These are phyloP conservation scores for Alviniconcha marisindica DNA, from an alignment of 1,140 invertebrate genomes.

Conservation along the genomic window DNA sequence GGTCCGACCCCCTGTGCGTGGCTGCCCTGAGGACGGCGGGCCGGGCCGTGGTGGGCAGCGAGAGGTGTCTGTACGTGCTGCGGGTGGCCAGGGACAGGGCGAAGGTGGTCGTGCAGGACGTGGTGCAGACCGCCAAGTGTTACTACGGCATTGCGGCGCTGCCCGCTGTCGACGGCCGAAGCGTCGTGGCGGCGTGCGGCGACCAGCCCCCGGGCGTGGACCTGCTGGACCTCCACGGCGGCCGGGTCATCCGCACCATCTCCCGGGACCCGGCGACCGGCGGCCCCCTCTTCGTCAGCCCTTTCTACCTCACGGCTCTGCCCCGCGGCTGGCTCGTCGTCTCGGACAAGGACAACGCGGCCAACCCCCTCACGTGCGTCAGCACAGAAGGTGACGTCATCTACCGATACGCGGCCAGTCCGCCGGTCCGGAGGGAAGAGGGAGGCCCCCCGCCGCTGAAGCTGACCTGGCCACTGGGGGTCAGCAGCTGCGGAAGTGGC, in stretches of 20 bases:
- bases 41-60: background rate
- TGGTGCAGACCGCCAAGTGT: background rate
- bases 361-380: background rate
- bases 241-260: background rate
- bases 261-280: background rate
- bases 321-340: background rate
- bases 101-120: background rate
- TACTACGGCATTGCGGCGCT: background rate
- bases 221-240: background rate
- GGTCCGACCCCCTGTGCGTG: background rate
- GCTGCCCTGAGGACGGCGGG: background rate
- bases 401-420: background rate
- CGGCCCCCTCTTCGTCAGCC: background rate
- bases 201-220: background rate
- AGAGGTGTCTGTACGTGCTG: background rate
- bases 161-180: no score
- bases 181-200: background rate
- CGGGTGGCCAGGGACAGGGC: background rate
- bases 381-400: background rate
- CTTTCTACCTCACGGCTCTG: background rate
- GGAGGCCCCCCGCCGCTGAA: background rate
- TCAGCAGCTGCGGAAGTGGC: background rate
- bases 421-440: background rate
- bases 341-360: background rate
- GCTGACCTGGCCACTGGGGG: background rate